Conservation (phyloP, 2,113 vertebrate genomes). For the Sinocyclocheilus anshuiensis region DNA sequence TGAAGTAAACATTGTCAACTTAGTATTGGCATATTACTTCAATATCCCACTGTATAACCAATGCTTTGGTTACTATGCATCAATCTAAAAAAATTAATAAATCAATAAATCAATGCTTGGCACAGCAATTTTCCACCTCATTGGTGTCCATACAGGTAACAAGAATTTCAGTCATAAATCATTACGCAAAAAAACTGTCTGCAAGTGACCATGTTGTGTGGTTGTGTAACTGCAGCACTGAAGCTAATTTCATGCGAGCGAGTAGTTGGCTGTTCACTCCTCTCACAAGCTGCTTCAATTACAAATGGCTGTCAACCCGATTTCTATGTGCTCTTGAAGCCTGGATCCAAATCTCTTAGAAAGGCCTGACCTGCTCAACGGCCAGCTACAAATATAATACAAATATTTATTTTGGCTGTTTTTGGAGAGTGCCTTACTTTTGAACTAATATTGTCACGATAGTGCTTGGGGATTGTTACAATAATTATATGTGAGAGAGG, state of each 20-base stretch:
- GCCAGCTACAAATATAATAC: not conserved
- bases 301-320: slow-evolving; percentile 26
- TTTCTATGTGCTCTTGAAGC: slow-evolving; percentile 13
- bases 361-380: not conserved
- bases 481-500: not conserved
- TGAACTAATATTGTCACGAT: not conserved
- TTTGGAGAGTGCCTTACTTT: not conserved
- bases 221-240: slow-evolving; percentile 19
- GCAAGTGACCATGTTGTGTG: not conserved
- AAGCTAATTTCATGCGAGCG: slow-evolving; percentile 11
- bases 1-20: not conserved
- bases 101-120: not conserved
- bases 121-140: slow-evolving; percentile 29
- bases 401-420: not conserved
- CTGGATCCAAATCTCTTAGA: not conserved
- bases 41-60: no score
- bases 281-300: slow-evolving; percentile 28
- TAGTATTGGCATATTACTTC: not conserved
- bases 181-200: slow-evolving; percentile 23
- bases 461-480: not conserved
- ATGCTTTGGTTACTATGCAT: not conserved
- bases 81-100: not conserved
- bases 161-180: slow-evolving; percentile 12
- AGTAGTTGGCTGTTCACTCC: not conserved
- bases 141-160: slow-evolving; percentile 5